Conservation (phyloP, 2,888 invertebrate species). For the Omphaloscelis lunosa region DNA sequence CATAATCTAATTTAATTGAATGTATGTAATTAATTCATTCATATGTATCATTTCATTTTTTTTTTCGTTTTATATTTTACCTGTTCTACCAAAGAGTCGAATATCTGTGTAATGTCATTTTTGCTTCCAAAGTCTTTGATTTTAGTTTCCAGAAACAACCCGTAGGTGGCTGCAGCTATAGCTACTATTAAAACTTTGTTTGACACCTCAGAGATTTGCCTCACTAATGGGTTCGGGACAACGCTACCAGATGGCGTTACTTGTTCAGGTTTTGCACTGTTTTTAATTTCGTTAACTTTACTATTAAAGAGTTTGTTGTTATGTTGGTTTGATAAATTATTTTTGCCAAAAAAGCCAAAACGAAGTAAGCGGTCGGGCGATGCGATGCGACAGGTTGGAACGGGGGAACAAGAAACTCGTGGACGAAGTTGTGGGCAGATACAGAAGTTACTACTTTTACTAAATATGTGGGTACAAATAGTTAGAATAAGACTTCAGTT, state of each 20-base stretch:
- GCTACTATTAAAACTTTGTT: slow-evolving; percentile 32
- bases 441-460: neutral
- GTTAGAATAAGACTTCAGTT: neutral
- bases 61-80: too few species aligned
- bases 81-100: neutral
- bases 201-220: slow-evolving; percentile 46
- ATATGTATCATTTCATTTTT: too few species aligned
- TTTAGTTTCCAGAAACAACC: slow-evolving; percentile 35
- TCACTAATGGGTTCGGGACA: slow-evolving; percentile 42
- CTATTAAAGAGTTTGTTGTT: too few species aligned
- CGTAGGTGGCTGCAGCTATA: slow-evolving; percentile 41
- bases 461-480: neutral
- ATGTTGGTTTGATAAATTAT: too few species aligned
- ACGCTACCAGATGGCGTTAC: slow-evolving; percentile 58
- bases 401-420: too few species aligned
- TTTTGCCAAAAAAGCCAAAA: too few species aligned
- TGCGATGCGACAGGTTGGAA: too few species aligned
- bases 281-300: neutral
- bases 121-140: neutral
- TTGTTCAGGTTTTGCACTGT: neutral
- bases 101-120: neutral
- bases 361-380: too few species aligned
- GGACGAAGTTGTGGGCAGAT: too few species aligned
- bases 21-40: too few species aligned
- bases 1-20: too few species aligned